These are phyloP conservation scores for Leuciscus waleckii DNA, from an alignment of 2,797 vertebrate genomes.

Conservation along the genomic window DNA sequence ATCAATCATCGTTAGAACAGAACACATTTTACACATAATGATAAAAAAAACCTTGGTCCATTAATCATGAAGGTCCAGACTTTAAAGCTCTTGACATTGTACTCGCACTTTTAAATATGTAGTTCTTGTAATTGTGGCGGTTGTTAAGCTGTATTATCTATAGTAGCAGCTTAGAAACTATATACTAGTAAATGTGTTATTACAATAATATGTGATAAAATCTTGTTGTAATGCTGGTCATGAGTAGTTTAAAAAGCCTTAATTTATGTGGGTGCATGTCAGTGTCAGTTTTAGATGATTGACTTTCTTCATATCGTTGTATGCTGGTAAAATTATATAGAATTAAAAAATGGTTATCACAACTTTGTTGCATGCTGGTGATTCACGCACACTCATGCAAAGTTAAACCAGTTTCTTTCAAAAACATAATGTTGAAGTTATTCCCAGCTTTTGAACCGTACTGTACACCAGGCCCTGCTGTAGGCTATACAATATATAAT, in stretches of 20 bases:
- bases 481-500: too few species aligned
- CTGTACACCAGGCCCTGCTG: too few species aligned
- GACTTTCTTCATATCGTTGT: neutral
- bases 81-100: neutral
- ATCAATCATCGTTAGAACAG: neutral
- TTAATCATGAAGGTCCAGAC: neutral
- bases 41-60: too few species aligned
- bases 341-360: neutral
- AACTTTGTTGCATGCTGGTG: neutral
- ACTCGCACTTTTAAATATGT: too few species aligned
- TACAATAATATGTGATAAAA: neutral
- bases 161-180: neutral
- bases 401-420: neutral
- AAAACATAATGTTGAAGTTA: neutral
- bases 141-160: neutral
- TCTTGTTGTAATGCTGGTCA: neutral
- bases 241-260: too few species aligned
- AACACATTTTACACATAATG: neutral
- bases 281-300: neutral
- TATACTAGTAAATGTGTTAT: neutral
- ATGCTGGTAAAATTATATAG: neutral
- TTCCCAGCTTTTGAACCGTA: neutral
- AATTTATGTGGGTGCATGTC: neutral
- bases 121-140: neutral
- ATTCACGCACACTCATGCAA: neutral